Percentiles rank a stretch among this genome's conserved stretches.
These are phyloP conservation scores for Meda fulgida DNA, from an alignment of 2,797 vertebrate species.

Conservation along the genomic window DNA sequence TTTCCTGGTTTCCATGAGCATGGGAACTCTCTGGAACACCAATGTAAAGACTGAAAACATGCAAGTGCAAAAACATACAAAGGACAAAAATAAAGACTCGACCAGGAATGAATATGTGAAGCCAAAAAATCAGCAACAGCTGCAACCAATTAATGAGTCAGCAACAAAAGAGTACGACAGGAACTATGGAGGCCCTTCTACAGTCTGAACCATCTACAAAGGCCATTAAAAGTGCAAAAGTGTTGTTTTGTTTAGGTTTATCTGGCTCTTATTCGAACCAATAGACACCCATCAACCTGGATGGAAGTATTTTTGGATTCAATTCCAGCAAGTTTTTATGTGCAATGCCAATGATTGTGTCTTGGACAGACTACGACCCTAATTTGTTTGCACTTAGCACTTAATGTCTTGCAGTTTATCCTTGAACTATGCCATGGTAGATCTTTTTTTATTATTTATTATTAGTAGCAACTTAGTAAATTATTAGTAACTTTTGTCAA, in stretches of 20 bases:
- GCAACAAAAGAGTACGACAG: background rate
- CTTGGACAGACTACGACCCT: background rate
- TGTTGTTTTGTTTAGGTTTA: too few relatives aligned
- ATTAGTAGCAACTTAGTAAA: background rate
- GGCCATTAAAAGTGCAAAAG: background rate
- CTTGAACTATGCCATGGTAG: background rate
- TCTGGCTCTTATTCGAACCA: background rate
- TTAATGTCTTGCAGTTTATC: background rate
- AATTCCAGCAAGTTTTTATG: background rate
- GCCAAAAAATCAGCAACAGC: constrained; percentile 1
- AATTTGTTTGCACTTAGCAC: background rate
- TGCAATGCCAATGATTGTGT: background rate
- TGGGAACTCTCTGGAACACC: background rate
- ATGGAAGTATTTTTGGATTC: background rate
- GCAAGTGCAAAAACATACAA: constrained; percentile 1
- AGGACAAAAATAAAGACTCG: constrained; percentile 3
- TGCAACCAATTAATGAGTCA: constrained; percentile 28
- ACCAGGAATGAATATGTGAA: background rate
- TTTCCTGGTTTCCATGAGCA: background rate
- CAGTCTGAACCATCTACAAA: background rate
- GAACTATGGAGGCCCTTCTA: background rate
- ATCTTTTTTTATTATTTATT: background rate
- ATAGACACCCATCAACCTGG: background rate
- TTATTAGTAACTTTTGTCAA: background rate
- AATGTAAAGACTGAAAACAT: background rate